Evolutionary conservation across 2,113 vertebrate species (phyloP), one percentile per base, ranked within the genome.

Genomic region (Pterocles burchelli): DNA sequence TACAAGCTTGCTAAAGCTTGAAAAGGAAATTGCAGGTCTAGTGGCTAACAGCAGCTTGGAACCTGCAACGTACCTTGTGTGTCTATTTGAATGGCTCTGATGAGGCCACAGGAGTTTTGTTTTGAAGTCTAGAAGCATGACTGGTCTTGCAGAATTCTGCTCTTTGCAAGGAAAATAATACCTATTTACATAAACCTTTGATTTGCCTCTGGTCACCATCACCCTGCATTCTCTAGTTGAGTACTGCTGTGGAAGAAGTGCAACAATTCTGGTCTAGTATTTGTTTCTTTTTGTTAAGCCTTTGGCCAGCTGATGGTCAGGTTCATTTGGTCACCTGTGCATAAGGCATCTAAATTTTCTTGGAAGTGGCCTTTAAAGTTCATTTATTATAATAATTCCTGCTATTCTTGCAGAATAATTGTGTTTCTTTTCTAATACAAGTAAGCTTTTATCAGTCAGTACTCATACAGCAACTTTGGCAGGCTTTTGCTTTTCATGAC

Each of bases 51-150:
- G 36, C 41, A 76, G 55, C 34, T 7, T 5, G 51, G 38, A 62
- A 33, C 24, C 33, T 71, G 41, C 14, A 24, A 16, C 12, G 20
- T 21, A 33, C 8, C 0, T 33, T 0, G 0, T 10, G 2, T n/a
- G 13, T 26, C 93, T 66, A 14, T 63, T 49, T 45, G 66, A 62
- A 59, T 21, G 55, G n/a, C 51, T 66, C 34, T 73, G 46, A 54
- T 13, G 34, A 94, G 51, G 28, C 34, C 54, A 58, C 45, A 18
- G 19, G 21, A 91, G 58, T 22, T 78, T 75, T 76, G 62, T 70
- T 89, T 70, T 76, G 46, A 58, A 89, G 51, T 58, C n/a, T 20
- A 29, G 45, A 55, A 89, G 45, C 20, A 4, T 26, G 62, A 62
- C n/a, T 72, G 48, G 54, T 76, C 54, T 76, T 76, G 66, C 51